A percentile compares a stretch with the other conserved stretches of the same genome.
Conservation (phyloP, 2,797 vertebrate species). For the Gadopsis bispinosus region DNA sequence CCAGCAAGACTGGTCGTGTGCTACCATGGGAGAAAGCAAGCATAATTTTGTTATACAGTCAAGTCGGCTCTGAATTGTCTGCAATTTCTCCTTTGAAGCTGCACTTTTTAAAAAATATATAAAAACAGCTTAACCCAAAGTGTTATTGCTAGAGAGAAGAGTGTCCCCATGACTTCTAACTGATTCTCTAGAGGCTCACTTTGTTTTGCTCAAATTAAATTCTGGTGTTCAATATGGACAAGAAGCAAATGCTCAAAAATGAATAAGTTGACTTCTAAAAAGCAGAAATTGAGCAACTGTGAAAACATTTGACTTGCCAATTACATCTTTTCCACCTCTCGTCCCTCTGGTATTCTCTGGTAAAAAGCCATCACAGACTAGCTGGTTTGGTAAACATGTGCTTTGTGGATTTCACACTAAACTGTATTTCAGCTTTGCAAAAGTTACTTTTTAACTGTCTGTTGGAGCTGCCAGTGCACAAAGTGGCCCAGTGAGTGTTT, state of each 20-base stretch:
- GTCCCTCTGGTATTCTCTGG: constrained; percentile 38
- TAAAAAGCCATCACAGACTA: constrained; percentile 37
- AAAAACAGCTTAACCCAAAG: constrained; percentile 8
- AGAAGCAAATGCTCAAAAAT: constrained; percentile 2
- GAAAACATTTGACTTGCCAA: constrained; percentile 44
- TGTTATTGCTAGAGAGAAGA: constrained; percentile 4
- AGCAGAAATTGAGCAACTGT: constrained; percentile 30
- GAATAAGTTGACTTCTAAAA: constrained; percentile 18
- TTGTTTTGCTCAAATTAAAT: constrained; percentile 44
- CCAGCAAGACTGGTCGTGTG: not conserved
- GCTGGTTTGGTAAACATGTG: constrained; percentile 53
- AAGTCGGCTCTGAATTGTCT: constrained; percentile 1
- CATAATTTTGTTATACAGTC: not conserved
- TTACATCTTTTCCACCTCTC: constrained; percentile 41
- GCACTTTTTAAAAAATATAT: not conserved
- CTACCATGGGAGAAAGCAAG: constrained; percentile 2
- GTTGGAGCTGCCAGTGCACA: not conserved
- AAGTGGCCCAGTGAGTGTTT: not conserved
- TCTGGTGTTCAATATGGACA: constrained; percentile 12
- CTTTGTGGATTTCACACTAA: constrained; percentile 57
- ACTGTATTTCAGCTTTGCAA: constrained; percentile 32
- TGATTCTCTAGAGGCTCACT: not conserved
- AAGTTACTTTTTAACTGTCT: not conserved
- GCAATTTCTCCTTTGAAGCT: constrained; percentile 23
- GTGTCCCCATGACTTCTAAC: not conserved